Conservation (phyloP, 2,113 vertebrate species). For the Axis porcinus region DNA sequence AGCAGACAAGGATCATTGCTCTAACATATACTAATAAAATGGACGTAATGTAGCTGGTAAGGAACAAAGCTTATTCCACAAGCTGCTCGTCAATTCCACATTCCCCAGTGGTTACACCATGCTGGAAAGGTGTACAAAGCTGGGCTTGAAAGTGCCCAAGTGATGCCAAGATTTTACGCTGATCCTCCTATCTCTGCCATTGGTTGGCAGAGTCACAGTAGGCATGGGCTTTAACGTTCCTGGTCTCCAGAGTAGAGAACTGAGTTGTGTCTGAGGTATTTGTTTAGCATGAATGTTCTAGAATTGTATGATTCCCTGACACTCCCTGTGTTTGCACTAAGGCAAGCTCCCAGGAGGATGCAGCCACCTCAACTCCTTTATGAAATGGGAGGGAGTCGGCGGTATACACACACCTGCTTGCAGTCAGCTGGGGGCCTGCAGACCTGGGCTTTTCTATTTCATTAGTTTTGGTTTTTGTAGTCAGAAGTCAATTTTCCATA, state of each 20-base stretch:
- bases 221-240: background rate
- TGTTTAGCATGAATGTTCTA: background rate
- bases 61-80: background rate
- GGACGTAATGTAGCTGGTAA: background rate
- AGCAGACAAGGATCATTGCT: background rate
- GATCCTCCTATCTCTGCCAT: background rate
- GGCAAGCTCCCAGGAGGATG: background rate
- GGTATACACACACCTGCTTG: background rate
- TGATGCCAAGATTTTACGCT: fast-evolving
- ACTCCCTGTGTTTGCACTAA: background rate
- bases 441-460: background rate
- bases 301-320: background rate
- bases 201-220: background rate
- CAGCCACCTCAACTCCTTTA: background rate
- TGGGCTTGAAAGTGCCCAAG: background rate
- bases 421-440: background rate
- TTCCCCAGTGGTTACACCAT: too few species aligned
- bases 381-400: background rate
- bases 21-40: background rate
- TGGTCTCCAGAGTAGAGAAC: background rate
- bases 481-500: background rate
- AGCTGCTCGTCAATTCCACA: background rate
- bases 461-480: background rate
- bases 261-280: background rate
- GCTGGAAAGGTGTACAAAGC: background rate